Base-by-base conservation (phyloP, 2,888 invertebrate genomes). In the Abscondita cerata region DNA sequence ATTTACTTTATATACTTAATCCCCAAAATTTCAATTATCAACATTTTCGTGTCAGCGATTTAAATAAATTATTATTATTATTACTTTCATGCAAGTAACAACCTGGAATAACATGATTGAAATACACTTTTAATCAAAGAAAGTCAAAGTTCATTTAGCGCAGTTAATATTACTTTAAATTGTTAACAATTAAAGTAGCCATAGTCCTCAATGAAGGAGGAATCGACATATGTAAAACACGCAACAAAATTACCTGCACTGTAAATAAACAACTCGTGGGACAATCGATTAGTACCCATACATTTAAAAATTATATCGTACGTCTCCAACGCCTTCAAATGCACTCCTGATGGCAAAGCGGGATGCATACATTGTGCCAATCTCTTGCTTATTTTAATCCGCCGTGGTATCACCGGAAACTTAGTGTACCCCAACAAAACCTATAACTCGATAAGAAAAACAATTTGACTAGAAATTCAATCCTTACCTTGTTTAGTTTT, bases 331-430 rank as follows among this genome's bases (percentile, higher is more conserved):
- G 95, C 94, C 81, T 95, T 95, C 64, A 95, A 81, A 81, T 96
- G 96, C 19, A 96, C 96, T 33, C 96, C 95, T 55, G 92, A 91
- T 16, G 96, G 95, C 68, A 96, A 82, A 13, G 92, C 92, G 33
- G 95, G 95, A 82, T 96, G 95, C 86, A 96, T 91, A 78, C 96
- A 96, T 84, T 96, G 96, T 47, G 95, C 93, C 67, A 96, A 82
- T 64, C 96, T 85, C 82, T 96, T 96, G 51, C 93, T 92, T 66
- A 96, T 92, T 73, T 93, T 92, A 69, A 95, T 90, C 68, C 93
- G 84, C 66, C 93, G 85, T 5, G 96, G 96, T 72, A 96, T 92
- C 19, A 93, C 89, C 65, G 90, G 90, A 81, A 90, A 95, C 76
- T 93, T 93, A 73, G 89, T 86, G 80, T 95, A 88, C 73, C 87